Percentiles rank a stretch among this genome's conserved stretches.
Evolutionary conservation across 2,113 vertebrate species (phyloP).

Genomic region (Chauna torquata): DNA sequence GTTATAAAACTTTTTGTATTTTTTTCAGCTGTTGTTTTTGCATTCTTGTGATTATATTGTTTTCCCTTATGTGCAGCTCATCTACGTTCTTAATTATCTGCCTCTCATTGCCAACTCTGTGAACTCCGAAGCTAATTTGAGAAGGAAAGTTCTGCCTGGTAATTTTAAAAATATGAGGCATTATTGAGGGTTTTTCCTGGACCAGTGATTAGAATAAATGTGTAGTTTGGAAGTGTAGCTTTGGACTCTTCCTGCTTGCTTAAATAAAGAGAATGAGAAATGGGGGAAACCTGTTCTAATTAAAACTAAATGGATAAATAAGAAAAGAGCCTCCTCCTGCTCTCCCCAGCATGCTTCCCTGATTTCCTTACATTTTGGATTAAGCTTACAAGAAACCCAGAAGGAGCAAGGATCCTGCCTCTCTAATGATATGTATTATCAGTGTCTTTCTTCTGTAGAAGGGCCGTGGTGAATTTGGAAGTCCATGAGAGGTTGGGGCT

Average conservation of each 20-base stretch:
- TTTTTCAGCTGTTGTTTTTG: constrained; percentile 21
- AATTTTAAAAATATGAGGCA: constrained; percentile 5
- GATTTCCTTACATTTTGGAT: background rate
- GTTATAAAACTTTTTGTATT: background rate
- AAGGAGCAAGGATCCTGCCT: background rate
- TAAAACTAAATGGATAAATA: background rate
- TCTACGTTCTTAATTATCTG: background rate
- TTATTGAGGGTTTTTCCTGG: constrained; percentile 57
- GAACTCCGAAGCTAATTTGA: constrained; percentile 34
- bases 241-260: background rate
- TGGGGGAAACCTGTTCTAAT: background rate
- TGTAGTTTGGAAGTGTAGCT: background rate
- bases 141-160: background rate
- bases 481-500: background rate
- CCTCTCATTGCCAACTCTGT: constrained; percentile 41
- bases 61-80: constrained; percentile 30
- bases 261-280: background rate
- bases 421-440: accelerated
- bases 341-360: accelerated
- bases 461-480: background rate
- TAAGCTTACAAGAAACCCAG: background rate
- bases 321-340: background rate
- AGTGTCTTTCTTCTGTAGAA: background rate
- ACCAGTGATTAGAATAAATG: background rate
- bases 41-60: background rate